Base-by-base conservation (phyloP, 2,797 vertebrate genomes). In the Onychomys arenicola region DNA sequence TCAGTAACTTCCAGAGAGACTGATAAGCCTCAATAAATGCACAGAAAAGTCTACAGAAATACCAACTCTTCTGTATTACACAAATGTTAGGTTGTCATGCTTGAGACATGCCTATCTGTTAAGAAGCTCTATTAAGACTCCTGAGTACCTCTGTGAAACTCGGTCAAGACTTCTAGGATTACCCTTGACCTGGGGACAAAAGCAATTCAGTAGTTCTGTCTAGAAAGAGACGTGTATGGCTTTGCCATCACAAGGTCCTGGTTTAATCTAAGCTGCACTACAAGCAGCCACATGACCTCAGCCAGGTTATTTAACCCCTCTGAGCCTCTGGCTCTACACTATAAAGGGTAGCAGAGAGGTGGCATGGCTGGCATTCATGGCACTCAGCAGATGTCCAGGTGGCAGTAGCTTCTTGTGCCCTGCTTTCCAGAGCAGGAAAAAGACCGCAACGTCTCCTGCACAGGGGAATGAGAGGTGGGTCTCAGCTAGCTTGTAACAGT, bases 291-390 rank as follows among this genome's bases (percentile, higher is more conserved):
- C 43, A 6, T 32, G 37, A 11, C 43, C 65, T 71, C 52, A 63
- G 34, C 52, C 25, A 10, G 46, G 52, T 10, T 27, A n/a, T 57
- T 25, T 7, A 43, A 49, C n/a, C 59, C 46, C 63, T 40, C 52
- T 11, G 46, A 77, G 65, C 46, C 32, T 76, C 32, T 1, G 12
- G 6, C 75, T 23, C 23, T 40, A 23, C 29, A 27, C 6, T 40
- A 14, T 14, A 6, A 34, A 71, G 63, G 34, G 19, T 34, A 6
- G 16, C 8, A 37, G 29, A 46, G 29, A 52, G 7, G 7, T 6
- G 34, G 29, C 16, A 40, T 0, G 1, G 34, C 10, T 25, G 23
- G 11, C 11, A 13, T 1, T 46, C 1, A 13, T 5, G 23, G 21
- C 25, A 23, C 75, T 21, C 63, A 37, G 25, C 27, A 40, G n/a